A percentile compares a stretch with the other conserved stretches of the same genome.
Conservation (phyloP, 2,888 invertebrate species). For the Drosophila tanythrix region DNA sequence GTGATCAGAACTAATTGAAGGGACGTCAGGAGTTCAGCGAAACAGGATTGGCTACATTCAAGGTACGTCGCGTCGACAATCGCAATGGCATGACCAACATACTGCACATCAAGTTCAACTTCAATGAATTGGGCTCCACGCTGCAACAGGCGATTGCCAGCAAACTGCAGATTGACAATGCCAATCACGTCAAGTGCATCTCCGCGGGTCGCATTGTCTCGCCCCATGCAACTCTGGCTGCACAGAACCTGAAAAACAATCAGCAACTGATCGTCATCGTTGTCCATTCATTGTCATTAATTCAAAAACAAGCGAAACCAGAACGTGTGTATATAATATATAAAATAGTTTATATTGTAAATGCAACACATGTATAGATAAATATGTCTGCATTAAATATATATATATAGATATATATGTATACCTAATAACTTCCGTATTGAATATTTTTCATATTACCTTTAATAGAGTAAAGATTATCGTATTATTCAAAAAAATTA, state of each 20-base stretch:
- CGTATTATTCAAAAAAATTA: conserved; percentile 70
- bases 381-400: conserved; percentile 3
- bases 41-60: conserved; percentile 89
- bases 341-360: conserved; percentile 57
- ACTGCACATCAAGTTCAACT: conserved; percentile 86
- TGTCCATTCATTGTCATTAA: conserved; percentile 73
- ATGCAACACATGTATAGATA: conserved; percentile 47
- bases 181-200: conserved; percentile 88
- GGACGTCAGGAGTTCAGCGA: conserved; percentile 88
- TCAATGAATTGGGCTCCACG: conserved; percentile 86
- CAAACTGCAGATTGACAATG: conserved; percentile 83
- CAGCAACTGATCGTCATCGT: conserved; percentile 88
- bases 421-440: conserved; percentile 54
- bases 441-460: conserved; percentile 76
- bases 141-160: conserved; percentile 86
- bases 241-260: conserved; percentile 89
- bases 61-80: conserved; percentile 88
- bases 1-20: conserved; percentile 91
- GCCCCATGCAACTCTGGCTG: conserved; percentile 85
- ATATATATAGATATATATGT: conserved; percentile 14
- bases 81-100: conserved; percentile 85
- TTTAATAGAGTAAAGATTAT: conserved; percentile 76
- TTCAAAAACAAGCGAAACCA: conserved; percentile 12
- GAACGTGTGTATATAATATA: conserved; percentile 49
- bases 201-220: conserved; percentile 88